These are phyloP conservation scores for Scalopus aquaticus DNA, from an alignment of 2,113 vertebrate genomes.

Conservation along the genomic window DNA sequence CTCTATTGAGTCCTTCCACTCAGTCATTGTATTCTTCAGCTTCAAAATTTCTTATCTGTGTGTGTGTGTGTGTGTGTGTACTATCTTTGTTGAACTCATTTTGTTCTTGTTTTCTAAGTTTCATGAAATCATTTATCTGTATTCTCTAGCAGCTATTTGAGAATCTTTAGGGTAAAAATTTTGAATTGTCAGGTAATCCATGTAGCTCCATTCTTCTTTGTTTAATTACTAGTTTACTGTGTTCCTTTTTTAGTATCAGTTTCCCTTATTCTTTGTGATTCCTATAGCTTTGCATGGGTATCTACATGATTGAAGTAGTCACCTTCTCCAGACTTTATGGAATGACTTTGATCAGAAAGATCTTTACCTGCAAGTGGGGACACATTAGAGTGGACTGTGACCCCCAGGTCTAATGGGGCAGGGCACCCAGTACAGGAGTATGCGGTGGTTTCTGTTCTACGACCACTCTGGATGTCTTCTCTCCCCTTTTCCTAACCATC, in stretches of 20 bases:
- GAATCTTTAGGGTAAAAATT: neutral
- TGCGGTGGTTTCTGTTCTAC: neutral
- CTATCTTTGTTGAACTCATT: neutral
- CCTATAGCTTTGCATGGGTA: neutral
- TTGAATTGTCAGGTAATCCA: neutral
- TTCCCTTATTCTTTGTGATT: neutral
- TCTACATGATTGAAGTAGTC: neutral
- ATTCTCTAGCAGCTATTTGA: neutral
- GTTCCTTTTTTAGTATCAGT: neutral
- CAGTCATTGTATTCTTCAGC: neutral
- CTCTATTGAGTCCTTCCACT: neutral
- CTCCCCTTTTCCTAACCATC: neutral
- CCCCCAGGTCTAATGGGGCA: neutral
- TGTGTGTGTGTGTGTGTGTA: neutral
- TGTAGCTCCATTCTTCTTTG: neutral
- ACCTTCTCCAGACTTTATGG: neutral
- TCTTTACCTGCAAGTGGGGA: neutral
- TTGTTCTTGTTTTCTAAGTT: neutral
- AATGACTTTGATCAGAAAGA: neutral
- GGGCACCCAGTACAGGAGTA: too few species aligned
- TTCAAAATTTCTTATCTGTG: neutral
- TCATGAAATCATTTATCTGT: neutral
- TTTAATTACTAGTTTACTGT: neutral
- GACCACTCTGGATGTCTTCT: neutral
- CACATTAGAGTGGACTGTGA: neutral